phyloP scores from a whole-genome alignment of 1,140 invertebrate species.

The Paralvinella palmiformis region DNA sequence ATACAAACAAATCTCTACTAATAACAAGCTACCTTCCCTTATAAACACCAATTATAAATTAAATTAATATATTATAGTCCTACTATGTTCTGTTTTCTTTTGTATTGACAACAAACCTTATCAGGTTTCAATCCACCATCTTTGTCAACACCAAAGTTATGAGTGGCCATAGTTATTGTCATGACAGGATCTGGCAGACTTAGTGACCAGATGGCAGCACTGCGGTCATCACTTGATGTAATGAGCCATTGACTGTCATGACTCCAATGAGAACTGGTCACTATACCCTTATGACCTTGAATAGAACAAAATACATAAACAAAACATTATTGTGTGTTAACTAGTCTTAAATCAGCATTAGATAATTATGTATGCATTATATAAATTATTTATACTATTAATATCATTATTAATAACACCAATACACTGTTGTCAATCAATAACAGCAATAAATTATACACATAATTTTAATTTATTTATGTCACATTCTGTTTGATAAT shows the following conservation, averaged over 20 bases:
- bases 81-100: background rate
- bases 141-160: slow-evolving; percentile 27
- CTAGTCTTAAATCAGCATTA: too few relatives aligned
- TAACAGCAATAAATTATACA: too few relatives aligned
- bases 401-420: too few relatives aligned
- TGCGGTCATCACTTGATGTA: slow-evolving; percentile 43
- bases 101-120: slow-evolving; percentile 17
- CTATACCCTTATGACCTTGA: slow-evolving; percentile 34
- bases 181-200: slow-evolving; percentile 33
- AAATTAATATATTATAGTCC: background rate
- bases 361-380: too few relatives aligned
- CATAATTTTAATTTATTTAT: too few relatives aligned
- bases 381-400: too few relatives aligned
- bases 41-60: slow-evolving; percentile 7
- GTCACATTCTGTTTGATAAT: too few relatives aligned
- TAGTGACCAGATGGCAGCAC: slow-evolving; percentile 35
- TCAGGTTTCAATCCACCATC: slow-evolving; percentile 23
- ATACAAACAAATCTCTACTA: too few relatives aligned
- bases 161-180: slow-evolving; percentile 25
- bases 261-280: slow-evolving; percentile 36
- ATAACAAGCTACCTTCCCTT: background rate
- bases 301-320: too few relatives aligned
- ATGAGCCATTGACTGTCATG: slow-evolving; percentile 34
- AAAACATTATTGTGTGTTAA: background rate
- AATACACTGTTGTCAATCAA: too few relatives aligned